Evolutionary conservation across 2,113 vertebrate genomes (phyloP).

Genomic region (Rallus limicola): DNA sequence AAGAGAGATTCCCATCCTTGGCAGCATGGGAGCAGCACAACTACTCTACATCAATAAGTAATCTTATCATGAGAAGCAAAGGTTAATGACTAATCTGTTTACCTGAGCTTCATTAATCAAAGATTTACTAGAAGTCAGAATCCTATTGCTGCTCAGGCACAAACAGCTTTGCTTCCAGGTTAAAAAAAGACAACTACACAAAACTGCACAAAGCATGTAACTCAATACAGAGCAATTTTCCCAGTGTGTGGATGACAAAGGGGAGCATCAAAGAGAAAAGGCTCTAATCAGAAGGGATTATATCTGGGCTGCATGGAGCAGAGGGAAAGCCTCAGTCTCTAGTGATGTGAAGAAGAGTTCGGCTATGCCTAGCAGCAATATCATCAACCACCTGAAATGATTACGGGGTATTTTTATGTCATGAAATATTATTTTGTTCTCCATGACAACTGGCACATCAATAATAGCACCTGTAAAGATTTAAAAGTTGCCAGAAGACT

Average conservation of each 20-base stretch:
- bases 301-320: not conserved
- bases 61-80: slow-evolving; percentile 68
- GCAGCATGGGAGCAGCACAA: not conserved
- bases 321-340: slow-evolving; percentile 16
- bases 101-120: slow-evolving; percentile 70
- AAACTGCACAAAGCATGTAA: slow-evolving; percentile 11
- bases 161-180: slow-evolving; percentile 43
- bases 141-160: not conserved
- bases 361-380: slow-evolving; percentile 17
- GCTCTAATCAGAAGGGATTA: slow-evolving; percentile 59
- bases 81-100: slow-evolving; percentile 74
- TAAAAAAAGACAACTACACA: slow-evolving; percentile 1
- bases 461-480: slow-evolving; percentile 20
- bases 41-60: slow-evolving; percentile 55
- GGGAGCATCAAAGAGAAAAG: slow-evolving; percentile 58
- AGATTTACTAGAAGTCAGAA: slow-evolving; percentile 58
- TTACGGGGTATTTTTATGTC: not conserved
- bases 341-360: slow-evolving; percentile 16
- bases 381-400: slow-evolving; percentile 10
- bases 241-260: slow-evolving; percentile 51
- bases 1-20: not conserved
- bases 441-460: slow-evolving; percentile 30
- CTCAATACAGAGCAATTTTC: slow-evolving; percentile 49
- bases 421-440: slow-evolving; percentile 24
- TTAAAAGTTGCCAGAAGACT: slow-evolving; percentile 18